Evolutionary conservation across 2,888 invertebrate genomes (phyloP).

Genomic region (Drepanosiphum platanoidis): DNA sequence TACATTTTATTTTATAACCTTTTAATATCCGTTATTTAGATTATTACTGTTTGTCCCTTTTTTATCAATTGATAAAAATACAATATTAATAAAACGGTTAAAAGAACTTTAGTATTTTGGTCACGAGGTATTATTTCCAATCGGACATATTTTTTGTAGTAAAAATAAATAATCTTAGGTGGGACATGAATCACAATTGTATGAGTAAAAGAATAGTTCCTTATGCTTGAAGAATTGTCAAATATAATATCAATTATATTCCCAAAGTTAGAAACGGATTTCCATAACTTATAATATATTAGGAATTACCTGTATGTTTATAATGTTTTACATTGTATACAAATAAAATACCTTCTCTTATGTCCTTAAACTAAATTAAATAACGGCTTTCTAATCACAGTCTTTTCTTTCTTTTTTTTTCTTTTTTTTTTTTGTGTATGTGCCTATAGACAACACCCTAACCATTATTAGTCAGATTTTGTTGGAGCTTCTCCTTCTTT

Average conservation of each 20-base stretch:
- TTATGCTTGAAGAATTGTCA: background rate
- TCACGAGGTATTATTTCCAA: background rate
- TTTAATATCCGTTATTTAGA: background rate
- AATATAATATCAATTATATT: conserved; percentile 2
- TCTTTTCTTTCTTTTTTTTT: conserved; percentile 46
- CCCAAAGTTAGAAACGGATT: background rate
- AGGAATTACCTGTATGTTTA: conserved; percentile 25
- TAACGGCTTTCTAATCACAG: conserved; percentile 55
- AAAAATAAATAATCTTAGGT: background rate
- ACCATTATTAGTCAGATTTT: conserved; percentile 22
- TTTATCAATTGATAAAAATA: background rate
- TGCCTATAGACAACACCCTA: background rate
- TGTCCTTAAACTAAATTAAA: conserved; percentile 39
- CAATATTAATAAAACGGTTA: background rate
- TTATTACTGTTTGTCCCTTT: background rate
- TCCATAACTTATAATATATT: background rate
- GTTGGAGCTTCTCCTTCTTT: conserved; percentile 32
- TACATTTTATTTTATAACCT: background rate
- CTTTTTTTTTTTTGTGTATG: background rate
- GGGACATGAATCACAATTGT: conserved; percentile 6
- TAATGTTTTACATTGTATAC: conserved; percentile 5
- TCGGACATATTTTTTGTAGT: conserved; percentile 13
- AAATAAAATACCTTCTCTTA: conserved; percentile 2
- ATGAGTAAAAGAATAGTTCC: background rate
- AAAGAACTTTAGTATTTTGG: background rate